Evolutionary conservation across 2,888 invertebrate genomes (phyloP).

Genomic region (Idaea aversata): DNA sequence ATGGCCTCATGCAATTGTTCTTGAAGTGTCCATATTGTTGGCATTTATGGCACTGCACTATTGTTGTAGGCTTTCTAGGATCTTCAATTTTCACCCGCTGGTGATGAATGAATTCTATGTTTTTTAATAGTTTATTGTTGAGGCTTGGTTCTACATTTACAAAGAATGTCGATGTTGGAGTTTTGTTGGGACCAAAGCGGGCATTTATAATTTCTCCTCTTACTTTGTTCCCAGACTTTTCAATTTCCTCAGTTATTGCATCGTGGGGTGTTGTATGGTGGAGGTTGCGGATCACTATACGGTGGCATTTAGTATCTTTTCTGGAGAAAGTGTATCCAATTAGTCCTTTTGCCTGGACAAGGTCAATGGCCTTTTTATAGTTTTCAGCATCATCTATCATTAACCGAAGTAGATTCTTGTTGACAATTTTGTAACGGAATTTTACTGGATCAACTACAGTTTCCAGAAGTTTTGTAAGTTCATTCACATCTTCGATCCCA

Average conservation of each 20-base stretch:
- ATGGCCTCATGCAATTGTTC: conserved; percentile 29
- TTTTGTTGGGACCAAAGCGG: conserved; percentile 23
- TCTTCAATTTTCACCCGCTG: conserved; percentile 26
- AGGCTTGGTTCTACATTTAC: conserved; percentile 19
- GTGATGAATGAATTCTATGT: conserved; percentile 19
- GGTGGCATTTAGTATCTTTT: not conserved
- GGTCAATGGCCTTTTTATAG: not conserved
- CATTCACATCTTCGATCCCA: conserved; percentile 19
- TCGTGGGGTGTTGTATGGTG: not conserved
- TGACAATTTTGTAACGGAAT: conserved; percentile 13
- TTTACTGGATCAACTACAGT: conserved; percentile 3
- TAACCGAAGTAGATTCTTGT: conserved; percentile 9
- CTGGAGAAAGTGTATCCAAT: not conserved
- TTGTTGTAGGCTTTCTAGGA: conserved; percentile 19
- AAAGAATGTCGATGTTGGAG: conserved; percentile 32
- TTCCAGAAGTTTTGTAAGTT: conserved; percentile 16
- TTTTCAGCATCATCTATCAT: not conserved
- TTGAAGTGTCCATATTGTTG: conserved; percentile 30
- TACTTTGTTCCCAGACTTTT: not conserved
- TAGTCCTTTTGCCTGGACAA: not conserved
- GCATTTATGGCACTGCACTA: conserved; percentile 27
- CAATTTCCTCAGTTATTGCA: not conserved
- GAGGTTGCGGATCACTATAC: not conserved
- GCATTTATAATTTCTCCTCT: not conserved
- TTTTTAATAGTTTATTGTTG: conserved; percentile 23